Percentiles rank a stretch among this genome's conserved stretches.
These are phyloP conservation scores for Drosophila pegasa DNA, from an alignment of 2,888 invertebrate species.

Conservation along the genomic window DNA sequence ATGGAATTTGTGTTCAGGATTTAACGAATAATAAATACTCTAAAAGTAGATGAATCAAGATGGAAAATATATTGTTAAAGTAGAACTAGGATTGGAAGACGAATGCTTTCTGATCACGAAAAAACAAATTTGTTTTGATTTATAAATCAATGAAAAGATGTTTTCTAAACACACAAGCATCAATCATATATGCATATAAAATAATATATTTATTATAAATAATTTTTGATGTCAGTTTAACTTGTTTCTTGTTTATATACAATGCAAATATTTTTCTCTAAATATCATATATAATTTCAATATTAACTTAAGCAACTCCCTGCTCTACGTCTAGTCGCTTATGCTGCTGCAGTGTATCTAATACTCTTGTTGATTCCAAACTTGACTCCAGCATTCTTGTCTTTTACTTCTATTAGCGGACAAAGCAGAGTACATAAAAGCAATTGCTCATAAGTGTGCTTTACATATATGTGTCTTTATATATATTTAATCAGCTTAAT, in stretches of 20 bases:
- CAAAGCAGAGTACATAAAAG: slow-evolving; percentile 7
- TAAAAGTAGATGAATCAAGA: neutral
- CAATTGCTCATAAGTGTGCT: slow-evolving; percentile 6
- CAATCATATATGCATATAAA: too few species aligned
- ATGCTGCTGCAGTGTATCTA: neutral
- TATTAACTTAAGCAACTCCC: too few species aligned
- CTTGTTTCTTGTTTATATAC: neutral
- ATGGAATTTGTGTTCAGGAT: neutral
- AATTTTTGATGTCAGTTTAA: neutral
- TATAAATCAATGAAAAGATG: too few species aligned
- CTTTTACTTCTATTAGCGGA: slow-evolving; percentile 12
- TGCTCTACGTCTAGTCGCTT: neutral
- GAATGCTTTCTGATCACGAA: too few species aligned
- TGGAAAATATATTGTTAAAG: too few species aligned
- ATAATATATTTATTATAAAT: too few species aligned
- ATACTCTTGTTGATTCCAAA: neutral
- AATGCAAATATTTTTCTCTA: neutral
- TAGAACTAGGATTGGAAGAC: too few species aligned
- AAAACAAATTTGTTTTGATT: too few species aligned
- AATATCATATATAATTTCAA: neutral
- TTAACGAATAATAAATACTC: slow-evolving; percentile 8
- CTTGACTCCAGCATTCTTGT: neutral
- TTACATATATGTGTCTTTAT: slow-evolving; percentile 5
- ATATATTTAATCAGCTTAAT: slow-evolving; percentile 29
- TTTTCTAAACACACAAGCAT: too few species aligned